Evolutionary conservation across 2,113 vertebrate species (phyloP).

Genomic region (Rhinoderma darwinii): DNA sequence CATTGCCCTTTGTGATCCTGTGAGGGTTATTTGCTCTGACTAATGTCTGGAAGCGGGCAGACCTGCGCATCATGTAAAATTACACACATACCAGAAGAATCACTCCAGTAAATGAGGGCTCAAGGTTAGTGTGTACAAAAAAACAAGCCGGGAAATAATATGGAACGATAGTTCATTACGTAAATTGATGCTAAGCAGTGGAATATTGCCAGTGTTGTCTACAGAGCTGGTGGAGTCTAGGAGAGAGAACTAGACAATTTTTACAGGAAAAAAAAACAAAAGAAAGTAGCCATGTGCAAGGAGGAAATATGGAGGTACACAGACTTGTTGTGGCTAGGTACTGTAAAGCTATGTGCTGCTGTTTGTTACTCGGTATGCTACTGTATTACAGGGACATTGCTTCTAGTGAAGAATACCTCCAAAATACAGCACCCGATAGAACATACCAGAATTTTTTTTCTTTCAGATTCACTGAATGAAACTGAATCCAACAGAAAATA

Average conservation of each 20-base stretch:
- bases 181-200: not conserved
- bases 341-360: not conserved
- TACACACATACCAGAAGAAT: conserved; percentile 35
- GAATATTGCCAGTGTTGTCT: not conserved
- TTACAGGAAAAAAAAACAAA: not conserved
- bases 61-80: conserved; percentile 46
- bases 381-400: not conserved
- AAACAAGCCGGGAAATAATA: conserved; percentile 2
- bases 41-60: conserved; percentile 54
- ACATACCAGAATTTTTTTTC: too few relatives aligned
- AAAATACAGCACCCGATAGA: not conserved
- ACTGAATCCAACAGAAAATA: too few relatives aligned
- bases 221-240: not conserved
- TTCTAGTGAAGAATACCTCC: not conserved
- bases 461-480: too few relatives aligned
- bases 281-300: not conserved
- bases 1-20: conserved; percentile 3
- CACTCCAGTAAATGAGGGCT: not conserved
- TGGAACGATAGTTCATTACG: not conserved
- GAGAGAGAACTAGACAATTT: not conserved
- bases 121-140: conserved; percentile 5
- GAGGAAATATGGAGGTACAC: not conserved
- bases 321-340: not conserved
- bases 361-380: not conserved
- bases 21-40: conserved; percentile 46